Conservation (phyloP, 2,113 vertebrate genomes). For the Ptyas mucosa region DNA sequence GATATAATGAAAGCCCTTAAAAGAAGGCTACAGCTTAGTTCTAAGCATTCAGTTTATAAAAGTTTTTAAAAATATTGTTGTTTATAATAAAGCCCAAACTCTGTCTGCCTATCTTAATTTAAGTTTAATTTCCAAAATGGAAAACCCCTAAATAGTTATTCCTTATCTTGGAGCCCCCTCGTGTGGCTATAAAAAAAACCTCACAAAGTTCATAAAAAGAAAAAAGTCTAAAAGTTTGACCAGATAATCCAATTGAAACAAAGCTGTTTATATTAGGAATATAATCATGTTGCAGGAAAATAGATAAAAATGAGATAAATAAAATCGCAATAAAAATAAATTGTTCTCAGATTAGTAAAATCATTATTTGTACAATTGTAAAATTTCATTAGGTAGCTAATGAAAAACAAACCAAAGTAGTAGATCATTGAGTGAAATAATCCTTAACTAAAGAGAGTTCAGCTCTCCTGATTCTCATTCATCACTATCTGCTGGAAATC, state of each 20-base stretch:
- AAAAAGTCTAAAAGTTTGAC: not conserved
- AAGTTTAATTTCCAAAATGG: not conserved
- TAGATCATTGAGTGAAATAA: not conserved
- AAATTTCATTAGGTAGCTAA: not conserved
- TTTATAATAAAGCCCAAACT: not conserved
- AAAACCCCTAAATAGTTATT: not conserved
- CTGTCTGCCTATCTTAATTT: not conserved
- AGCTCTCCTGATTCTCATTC: not conserved
- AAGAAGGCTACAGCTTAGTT: not conserved
- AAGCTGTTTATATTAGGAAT: not conserved
- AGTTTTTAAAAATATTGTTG: not conserved
- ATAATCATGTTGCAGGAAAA: not conserved
- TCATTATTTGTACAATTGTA: not conserved
- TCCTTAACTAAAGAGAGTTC: not conserved
- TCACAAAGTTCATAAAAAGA: not conserved
- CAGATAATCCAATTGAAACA: not conserved
- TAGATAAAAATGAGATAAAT: not conserved
- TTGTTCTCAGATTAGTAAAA: not conserved
- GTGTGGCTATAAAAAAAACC: not conserved
- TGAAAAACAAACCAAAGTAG: not conserved
- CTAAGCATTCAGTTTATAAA: not conserved
- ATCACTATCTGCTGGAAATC: not conserved
- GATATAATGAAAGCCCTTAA: not conserved
- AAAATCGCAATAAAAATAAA: not conserved
- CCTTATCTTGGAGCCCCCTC: not conserved